Base-by-base conservation (phyloP, 1,140 invertebrate genomes). In the Ceratosolen solmsi region DNA sequence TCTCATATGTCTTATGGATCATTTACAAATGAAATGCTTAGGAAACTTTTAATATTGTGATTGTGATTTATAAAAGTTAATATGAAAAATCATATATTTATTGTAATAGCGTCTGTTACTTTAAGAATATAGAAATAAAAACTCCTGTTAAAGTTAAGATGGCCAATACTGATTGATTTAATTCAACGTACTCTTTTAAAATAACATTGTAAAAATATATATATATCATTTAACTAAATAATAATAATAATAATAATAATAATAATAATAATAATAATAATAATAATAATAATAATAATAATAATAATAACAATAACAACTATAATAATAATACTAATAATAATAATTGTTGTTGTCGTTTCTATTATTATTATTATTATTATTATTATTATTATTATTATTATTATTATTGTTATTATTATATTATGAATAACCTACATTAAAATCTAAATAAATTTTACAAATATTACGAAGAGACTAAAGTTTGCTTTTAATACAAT, bases 361-460 rank as follows among this genome's bases (percentile, higher is more conserved):
- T n/a, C n/a, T n/a, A n/a, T n/a, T n/a, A n/a, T n/a, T n/a, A n/a
- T n/a, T n/a, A n/a, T n/a, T n/a, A n/a, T n/a, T n/a, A n/a, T n/a
- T n/a, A n/a, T n/a, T n/a, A n/a, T n/a, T n/a, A n/a, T n/a, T n/a
- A n/a, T n/a, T n/a, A n/a, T n/a, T n/a, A n/a, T n/a, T n/a, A n/a
- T n/a, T n/a, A n/a, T n/a, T n/a, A n/a, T n/a, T n/a, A n/a, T n/a
- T n/a, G n/a, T n/a, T n/a, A n/a, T n/a, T n/a, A n/a, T 74, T 75
- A 81, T 41, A 13, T 46, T 68, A 68, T 22, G 2, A 58, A 82
- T 82, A 82, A 71, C 11, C 51, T 72, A 82, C 11, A 58, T 68
- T 60, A 82, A 49, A 76, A 82, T 65, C 60, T 51, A 73, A 82
- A 78, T 78, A 63, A 82, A 78, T 82, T 81, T 54, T 78, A 82